Conservation (phyloP, 2,113 vertebrate species). For the Stictonetta naevosa region DNA sequence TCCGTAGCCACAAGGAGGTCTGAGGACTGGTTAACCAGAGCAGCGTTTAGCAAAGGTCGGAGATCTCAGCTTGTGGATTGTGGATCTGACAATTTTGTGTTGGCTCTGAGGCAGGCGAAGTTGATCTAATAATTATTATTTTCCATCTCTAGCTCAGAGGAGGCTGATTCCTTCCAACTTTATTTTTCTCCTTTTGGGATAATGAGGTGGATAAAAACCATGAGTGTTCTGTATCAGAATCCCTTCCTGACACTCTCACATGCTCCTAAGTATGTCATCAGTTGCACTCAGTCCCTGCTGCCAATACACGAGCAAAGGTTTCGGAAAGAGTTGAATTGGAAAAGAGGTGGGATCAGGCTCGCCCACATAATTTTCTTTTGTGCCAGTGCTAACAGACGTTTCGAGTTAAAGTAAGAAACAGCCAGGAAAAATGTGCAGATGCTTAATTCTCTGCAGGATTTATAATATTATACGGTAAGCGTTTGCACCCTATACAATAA, state of each 20-base stretch:
- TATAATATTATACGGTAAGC: conserved; percentile 73
- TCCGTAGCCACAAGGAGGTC: neutral
- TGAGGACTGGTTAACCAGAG: neutral
- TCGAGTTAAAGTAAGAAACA: conserved; percentile 71
- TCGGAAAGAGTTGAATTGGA: conserved; percentile 53
- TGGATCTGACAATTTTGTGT: neutral
- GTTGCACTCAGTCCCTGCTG: neutral
- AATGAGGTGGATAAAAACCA: neutral
- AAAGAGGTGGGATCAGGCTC: conserved; percentile 72
- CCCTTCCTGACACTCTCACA: neutral
- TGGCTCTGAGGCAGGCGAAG: neutral
- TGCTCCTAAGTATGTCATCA: conserved; percentile 29
- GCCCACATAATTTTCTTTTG: conserved; percentile 56
- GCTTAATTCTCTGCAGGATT: conserved; percentile 77
- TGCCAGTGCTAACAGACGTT: conserved; percentile 69
- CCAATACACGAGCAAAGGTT: conserved; percentile 40
- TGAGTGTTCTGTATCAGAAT: neutral
- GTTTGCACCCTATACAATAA: conserved; percentile 74
- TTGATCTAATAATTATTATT: neutral
- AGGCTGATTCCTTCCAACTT: neutral
- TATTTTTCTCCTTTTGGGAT: neutral
- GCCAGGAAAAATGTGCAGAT: conserved; percentile 65
- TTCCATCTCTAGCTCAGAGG: neutral
- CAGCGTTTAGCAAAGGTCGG: neutral
- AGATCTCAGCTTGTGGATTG: neutral